A percentile compares a stretch with the other conserved stretches of the same genome.
Evolutionary conservation across 2,797 vertebrate genomes (phyloP).

Genomic region (Siniperca scherzeri): DNA sequence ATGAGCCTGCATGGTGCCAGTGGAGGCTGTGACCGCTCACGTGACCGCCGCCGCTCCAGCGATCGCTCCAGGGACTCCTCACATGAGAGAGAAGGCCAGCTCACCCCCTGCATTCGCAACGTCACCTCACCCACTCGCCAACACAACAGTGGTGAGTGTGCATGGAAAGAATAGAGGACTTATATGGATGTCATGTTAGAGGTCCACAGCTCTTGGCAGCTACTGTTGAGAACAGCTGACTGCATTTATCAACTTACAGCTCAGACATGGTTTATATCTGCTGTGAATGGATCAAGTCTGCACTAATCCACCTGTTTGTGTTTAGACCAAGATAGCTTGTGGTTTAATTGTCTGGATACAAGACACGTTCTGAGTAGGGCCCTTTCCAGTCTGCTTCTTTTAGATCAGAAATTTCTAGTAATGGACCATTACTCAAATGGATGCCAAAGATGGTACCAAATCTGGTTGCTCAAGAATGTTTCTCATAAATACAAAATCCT

Average conservation of each 20-base stretch:
- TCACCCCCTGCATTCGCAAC: constrained; percentile 98
- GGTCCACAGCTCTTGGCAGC: constrained; percentile 47
- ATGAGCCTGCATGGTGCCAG: constrained; percentile 97
- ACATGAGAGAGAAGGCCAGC: constrained; percentile 97
- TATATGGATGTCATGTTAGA: constrained; percentile 50
- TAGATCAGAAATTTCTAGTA: not conserved
- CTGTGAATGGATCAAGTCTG: constrained; percentile 29
- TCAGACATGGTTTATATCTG: constrained; percentile 36
- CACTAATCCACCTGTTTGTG: constrained; percentile 37
- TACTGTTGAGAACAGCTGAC: constrained; percentile 45
- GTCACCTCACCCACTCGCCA: constrained; percentile 97
- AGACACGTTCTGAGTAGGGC: not conserved
- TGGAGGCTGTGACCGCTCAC: constrained; percentile 93
- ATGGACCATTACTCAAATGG: not conserved
- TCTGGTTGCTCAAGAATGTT: not conserved
- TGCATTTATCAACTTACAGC: constrained; percentile 35
- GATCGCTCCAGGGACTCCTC: constrained; percentile 98
- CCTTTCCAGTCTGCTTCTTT: constrained; percentile 3
- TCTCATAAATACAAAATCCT: not conserved
- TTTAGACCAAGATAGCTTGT: constrained; percentile 10
- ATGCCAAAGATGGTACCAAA: not conserved
- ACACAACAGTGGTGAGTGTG: constrained; percentile 91
- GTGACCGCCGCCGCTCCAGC: constrained; percentile 96
- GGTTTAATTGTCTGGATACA: constrained; percentile 3
- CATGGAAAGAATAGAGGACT: constrained; percentile 51